phyloP scores from a whole-genome alignment of 2,888 invertebrate species.

The Dryocosmus kuriphilus region DNA sequence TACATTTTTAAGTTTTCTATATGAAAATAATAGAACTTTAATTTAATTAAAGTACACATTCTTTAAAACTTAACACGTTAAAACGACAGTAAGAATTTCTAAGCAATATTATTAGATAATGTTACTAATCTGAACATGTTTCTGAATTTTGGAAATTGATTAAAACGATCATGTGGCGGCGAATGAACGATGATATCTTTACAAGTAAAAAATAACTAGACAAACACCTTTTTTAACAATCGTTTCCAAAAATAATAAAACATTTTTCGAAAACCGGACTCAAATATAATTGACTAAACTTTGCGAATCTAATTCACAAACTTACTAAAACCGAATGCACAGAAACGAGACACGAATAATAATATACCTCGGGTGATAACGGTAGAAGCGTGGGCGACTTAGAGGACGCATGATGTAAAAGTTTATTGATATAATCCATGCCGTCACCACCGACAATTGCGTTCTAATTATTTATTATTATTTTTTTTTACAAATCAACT shows the following conservation, averaged over 20 bases:
- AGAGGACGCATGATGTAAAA: constrained; percentile 49
- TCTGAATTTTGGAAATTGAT: too few relatives aligned
- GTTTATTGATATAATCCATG: constrained; percentile 55
- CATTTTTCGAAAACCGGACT: background rate
- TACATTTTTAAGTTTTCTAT: too few relatives aligned
- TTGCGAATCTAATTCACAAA: background rate
- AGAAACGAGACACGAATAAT: background rate
- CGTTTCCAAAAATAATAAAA: background rate
- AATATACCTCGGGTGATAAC: constrained; percentile 42
- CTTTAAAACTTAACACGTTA: too few relatives aligned
- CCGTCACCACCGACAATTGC: background rate
- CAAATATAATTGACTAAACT: background rate
- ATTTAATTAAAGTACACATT: too few relatives aligned
- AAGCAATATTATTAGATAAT: too few relatives aligned
- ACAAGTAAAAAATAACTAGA: background rate
- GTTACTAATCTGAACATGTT: too few relatives aligned
- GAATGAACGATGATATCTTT: background rate
- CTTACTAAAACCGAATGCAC: background rate
- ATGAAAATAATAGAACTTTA: too few relatives aligned
- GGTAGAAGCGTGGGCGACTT: constrained; percentile 49
- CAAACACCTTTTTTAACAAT: background rate
- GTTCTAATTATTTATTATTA: constrained; percentile 21
- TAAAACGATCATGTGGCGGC: background rate
- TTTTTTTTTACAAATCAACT: background rate
- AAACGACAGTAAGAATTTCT: too few relatives aligned